Percentiles rank a stretch among this genome's conserved stretches.
phyloP scores from a whole-genome alignment of 2,113 vertebrate genomes.

The Paramormyrops kingsleyae region DNA sequence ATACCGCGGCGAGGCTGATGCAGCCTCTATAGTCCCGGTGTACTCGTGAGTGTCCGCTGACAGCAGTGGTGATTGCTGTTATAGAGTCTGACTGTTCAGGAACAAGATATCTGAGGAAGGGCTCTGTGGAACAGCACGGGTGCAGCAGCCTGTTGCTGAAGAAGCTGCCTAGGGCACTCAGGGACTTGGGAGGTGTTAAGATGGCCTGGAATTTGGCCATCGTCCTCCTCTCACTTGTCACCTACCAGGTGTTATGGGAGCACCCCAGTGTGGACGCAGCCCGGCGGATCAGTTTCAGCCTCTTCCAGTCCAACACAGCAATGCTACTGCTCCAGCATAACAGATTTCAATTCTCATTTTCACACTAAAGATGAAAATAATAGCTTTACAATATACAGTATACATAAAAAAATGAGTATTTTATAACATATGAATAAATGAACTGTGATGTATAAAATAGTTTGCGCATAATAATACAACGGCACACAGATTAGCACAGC shows the following conservation, averaged over 20 bases:
- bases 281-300: background rate
- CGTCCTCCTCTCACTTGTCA: background rate
- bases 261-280: background rate
- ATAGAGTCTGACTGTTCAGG: background rate
- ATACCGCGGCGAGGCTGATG: background rate
- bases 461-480: background rate
- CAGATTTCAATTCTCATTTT: background rate
- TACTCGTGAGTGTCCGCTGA: background rate
- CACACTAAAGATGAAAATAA: background rate
- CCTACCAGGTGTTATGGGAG: background rate
- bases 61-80: background rate
- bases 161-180: background rate
- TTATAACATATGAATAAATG: background rate
- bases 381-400: background rate
- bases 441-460: background rate
- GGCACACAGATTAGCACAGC: background rate
- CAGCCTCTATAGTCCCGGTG: background rate
- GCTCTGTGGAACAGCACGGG: background rate
- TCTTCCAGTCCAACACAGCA: background rate
- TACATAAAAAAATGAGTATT: background rate
- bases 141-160: background rate
- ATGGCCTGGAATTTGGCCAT: background rate
- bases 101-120: background rate
- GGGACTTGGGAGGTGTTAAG: background rate
- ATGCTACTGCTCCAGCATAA: background rate